These are phyloP conservation scores for Eupleurogrammus muticus DNA, from an alignment of 2,797 vertebrate species.

Conservation along the genomic window DNA sequence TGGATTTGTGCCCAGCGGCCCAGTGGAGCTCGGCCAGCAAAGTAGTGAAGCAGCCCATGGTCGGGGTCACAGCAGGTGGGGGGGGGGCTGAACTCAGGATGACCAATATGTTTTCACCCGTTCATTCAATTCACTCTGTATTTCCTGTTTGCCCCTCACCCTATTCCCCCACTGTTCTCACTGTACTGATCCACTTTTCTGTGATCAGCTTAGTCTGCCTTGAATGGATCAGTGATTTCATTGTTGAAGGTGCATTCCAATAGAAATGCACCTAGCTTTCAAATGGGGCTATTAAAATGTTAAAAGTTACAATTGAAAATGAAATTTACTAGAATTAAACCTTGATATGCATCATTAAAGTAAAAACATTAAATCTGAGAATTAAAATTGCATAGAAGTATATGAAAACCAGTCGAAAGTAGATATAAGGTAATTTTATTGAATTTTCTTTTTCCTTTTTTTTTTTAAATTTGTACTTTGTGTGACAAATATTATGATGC, in stretches of 20 bases:
- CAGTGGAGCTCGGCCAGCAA: constrained; percentile 56
- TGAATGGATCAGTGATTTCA: constrained; percentile 53
- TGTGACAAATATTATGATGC: too few relatives aligned
- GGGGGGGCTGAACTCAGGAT: constrained; percentile 67
- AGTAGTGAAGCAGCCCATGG: constrained; percentile 63
- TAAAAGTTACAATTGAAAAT: neutral
- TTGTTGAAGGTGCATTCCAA: constrained; percentile 53
- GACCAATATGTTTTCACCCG: constrained; percentile 72
- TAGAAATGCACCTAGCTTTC: constrained; percentile 17
- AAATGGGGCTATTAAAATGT: neutral
- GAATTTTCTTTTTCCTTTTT: too few relatives aligned
- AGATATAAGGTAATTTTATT: too few relatives aligned
- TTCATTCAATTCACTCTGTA: constrained; percentile 58
- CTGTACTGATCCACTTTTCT: constrained; percentile 55
- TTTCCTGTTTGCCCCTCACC: constrained; percentile 18
- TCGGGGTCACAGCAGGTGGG: constrained; percentile 56
- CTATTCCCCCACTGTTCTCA: neutral
- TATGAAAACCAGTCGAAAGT: too few relatives aligned
- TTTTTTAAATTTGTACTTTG: too few relatives aligned
- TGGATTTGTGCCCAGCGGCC: constrained; percentile 72
- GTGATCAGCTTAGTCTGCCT: constrained; percentile 61
- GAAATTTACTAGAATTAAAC: too few relatives aligned
- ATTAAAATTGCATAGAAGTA: too few relatives aligned
- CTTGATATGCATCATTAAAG: too few relatives aligned
- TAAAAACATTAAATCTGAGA: too few relatives aligned